Base-by-base conservation (phyloP, 2,797 vertebrate genomes). In the Muraenolepis orangiensis region DNA sequence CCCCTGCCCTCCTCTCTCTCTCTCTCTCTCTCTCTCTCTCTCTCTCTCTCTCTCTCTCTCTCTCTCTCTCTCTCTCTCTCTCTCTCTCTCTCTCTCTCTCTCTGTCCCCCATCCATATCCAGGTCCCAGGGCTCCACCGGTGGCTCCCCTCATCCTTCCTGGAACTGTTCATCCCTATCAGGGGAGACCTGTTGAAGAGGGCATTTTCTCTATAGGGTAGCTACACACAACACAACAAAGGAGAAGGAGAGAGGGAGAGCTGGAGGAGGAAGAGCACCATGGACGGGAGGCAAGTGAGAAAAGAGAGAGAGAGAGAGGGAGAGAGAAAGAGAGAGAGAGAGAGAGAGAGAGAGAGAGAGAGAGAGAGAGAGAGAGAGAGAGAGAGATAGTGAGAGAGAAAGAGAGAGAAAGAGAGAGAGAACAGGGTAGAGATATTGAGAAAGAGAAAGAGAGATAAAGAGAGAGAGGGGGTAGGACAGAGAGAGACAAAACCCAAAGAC, bases 171-270 rank as follows among this genome's bases (percentile, higher is more conserved):
- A 72, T 83, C 82, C 85, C 82, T 80, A 81, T 85, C 84, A 76
- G 79, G 57, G 71, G 66, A 51, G 77, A 90, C 86, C 85, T 89
- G 84, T 86, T 85, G 79, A 78, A 86, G 81, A 80, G 68, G 77
- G 71, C 78, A 76, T 72, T 70, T 66, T 74, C 23, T 14, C 23
- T 40, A 13, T 7, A 40, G 11, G 38, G 28, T 10, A 6, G 10
- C 28, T 10, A 12, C 23, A 20, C 5, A n/a, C 3, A 13, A 14
- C 8, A 46, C 29, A 72, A 61, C 42, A 72, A 28, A 61, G 71
- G 46, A 26, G 20, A 7, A n/a, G 20, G 32, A 28, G 20, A 20
- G 66, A 31, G 26, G 42, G 51, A 38, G 68, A 11, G 31, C 4
- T 12, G 30, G 26, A 16, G 40, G 23, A 26, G 36, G 32, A 34